phyloP scores from a whole-genome alignment of 2,797 vertebrate genomes.

The Protosalanx chinensis region DNA sequence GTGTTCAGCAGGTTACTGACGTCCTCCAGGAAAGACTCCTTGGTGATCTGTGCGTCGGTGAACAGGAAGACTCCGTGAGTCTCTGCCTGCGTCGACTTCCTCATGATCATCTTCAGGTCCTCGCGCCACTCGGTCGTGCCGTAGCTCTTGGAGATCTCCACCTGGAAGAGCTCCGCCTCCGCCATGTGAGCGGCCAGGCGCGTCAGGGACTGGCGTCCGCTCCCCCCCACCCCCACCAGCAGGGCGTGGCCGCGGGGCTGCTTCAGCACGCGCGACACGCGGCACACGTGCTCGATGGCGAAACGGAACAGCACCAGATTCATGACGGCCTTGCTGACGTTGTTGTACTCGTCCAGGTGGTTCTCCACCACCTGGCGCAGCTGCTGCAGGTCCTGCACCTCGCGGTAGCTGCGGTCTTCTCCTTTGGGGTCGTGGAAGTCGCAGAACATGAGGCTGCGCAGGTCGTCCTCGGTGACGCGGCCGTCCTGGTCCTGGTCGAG shows the following conservation, averaged over 20 bases:
- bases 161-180: constrained; percentile 80
- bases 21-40: constrained; percentile 88
- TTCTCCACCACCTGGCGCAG: constrained; percentile 78
- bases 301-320: constrained; percentile 89
- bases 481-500: constrained; percentile 80
- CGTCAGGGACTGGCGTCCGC: constrained; percentile 87
- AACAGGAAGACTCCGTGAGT: constrained; percentile 86
- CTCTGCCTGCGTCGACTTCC: constrained; percentile 79
- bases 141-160: constrained; percentile 86
- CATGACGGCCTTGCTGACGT: constrained; percentile 86
- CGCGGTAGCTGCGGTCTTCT: constrained; percentile 81
- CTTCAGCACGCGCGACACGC: constrained; percentile 86
- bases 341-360: constrained; percentile 87
- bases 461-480: constrained; percentile 82
- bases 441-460: constrained; percentile 91
- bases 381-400: constrained; percentile 71
- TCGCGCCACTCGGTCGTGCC: constrained; percentile 81
- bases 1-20: constrained; percentile 88
- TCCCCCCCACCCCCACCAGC: constrained; percentile 87
- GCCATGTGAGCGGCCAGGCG: constrained; percentile 86
- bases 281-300: constrained; percentile 89
- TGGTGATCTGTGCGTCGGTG: constrained; percentile 88
- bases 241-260: constrained; percentile 87
- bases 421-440: constrained; percentile 87
- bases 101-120: constrained; percentile 83